These are phyloP conservation scores for Rattus rattus DNA, from an alignment of 2,113 vertebrate species.

Conservation along the genomic window DNA sequence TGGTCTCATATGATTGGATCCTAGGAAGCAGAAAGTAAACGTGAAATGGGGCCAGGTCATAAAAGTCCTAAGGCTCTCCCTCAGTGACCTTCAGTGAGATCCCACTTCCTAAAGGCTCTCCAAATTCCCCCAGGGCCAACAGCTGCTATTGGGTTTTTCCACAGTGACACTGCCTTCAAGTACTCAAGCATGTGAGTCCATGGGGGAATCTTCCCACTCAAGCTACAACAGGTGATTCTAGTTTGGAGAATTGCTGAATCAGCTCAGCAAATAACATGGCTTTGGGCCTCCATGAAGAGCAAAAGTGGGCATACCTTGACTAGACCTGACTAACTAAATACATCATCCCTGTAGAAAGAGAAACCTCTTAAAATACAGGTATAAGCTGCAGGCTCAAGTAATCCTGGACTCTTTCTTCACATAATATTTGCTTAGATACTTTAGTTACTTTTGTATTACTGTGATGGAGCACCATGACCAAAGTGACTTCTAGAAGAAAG, in stretches of 20 bases:
- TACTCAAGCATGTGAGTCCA: not conserved
- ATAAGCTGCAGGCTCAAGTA: not conserved
- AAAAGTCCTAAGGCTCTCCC: not conserved
- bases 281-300: not conserved
- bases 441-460: not conserved
- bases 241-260: not conserved
- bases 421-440: not conserved
- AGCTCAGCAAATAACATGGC: not conserved
- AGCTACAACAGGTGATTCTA: not conserved
- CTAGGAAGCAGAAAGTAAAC: not conserved
- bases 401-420: not conserved
- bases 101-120: not conserved
- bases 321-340: not conserved
- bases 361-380: not conserved
- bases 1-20: not conserved
- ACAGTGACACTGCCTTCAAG: not conserved
- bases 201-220: not conserved
- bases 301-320: not conserved
- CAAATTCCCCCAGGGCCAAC: not conserved
- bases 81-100: not conserved
- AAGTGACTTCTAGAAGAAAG: not conserved
- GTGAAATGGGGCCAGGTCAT: not conserved
- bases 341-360: not conserved
- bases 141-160: not conserved
- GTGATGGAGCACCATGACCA: not conserved